A percentile compares a stretch with the other conserved stretches of the same genome.
Evolutionary conservation across 2,113 vertebrate genomes (phyloP).

Genomic region (Cinclus mexicanus): DNA sequence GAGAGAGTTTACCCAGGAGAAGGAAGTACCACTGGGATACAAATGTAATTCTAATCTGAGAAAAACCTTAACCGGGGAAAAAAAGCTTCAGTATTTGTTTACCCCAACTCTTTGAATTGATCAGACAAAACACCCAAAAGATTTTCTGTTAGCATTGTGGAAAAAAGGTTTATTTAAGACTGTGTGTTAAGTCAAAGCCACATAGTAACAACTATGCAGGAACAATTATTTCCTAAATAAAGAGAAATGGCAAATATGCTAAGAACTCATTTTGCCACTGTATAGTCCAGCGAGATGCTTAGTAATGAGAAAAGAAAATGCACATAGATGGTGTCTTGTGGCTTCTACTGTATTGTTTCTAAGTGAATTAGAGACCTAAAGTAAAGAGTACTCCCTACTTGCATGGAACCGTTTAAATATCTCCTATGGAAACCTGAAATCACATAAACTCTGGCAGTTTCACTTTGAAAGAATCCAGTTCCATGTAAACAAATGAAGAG

Average conservation of each 20-base stretch:
- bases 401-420: not conserved
- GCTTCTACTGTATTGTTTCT: not conserved
- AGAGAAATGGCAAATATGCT: not conserved
- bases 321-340: not conserved
- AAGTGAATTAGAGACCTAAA: not conserved
- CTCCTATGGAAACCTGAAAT: conserved; percentile 10
- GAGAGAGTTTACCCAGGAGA: not conserved
- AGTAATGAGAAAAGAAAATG: not conserved
- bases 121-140: not conserved
- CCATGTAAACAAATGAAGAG: not conserved
- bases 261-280: not conserved
- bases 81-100: not conserved
- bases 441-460: not conserved
- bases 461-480: not conserved
- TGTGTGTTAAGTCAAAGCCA: not conserved
- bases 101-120: not conserved
- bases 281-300: not conserved
- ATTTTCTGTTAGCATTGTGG: not conserved
- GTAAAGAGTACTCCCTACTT: not conserved
- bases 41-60: not conserved
- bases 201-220: not conserved
- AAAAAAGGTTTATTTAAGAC: not conserved
- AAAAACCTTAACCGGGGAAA: not conserved
- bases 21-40: not conserved
- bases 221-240: not conserved